Base-by-base conservation (phyloP, 2,113 vertebrate genomes). In the Pituophis catenifer region DNA sequence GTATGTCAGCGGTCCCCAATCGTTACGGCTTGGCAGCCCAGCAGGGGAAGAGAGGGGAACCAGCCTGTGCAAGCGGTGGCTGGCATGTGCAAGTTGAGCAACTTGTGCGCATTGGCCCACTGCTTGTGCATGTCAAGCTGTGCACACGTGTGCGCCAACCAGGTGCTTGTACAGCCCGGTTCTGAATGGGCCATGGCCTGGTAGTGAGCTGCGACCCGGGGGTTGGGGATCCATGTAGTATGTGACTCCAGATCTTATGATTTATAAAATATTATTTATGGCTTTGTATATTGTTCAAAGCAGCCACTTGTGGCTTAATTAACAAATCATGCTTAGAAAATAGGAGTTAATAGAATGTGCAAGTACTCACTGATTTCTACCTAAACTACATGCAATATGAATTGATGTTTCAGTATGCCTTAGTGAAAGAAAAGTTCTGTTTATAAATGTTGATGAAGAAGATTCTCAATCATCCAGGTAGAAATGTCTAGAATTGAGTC, bases 71-170 rank as follows among this genome's bases (percentile, higher is more conserved):
- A 70, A 70, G 65, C 5, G 13, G 65, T 15, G 29, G 29, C 13
- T 70, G 29, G 29, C 5, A 2, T 70, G 65, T 70, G 29, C 29
- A n/a, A 70, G 62, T 65, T 3, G 29, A n/a, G 26, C 26, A 29
- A 3, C 4, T 0, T 29, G 29, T 13, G 29, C 5, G 1, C 4
- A 29, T 65, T 5, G 10, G 29, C 3, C 26, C 4, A 11, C 29
- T 13, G 11, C 62, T 65, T n/a, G 11, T 70, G 29, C 29, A n/a
- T n/a, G 29, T 70, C 65, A 15, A 70, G 29, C n/a, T 70, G 2
- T 5, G 1, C 12, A 15, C 6, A 10, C 0, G 12, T 29, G 11
- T 65, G 58, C 58, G 1, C 8, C 8, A 59, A 24, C 8, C 11
- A 12, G 26, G 26, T 12, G 59, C 59, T 62, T 3, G 3, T 3